Conservation (phyloP, 2,888 invertebrate genomes). For the Muschampia plurimacula region DNA sequence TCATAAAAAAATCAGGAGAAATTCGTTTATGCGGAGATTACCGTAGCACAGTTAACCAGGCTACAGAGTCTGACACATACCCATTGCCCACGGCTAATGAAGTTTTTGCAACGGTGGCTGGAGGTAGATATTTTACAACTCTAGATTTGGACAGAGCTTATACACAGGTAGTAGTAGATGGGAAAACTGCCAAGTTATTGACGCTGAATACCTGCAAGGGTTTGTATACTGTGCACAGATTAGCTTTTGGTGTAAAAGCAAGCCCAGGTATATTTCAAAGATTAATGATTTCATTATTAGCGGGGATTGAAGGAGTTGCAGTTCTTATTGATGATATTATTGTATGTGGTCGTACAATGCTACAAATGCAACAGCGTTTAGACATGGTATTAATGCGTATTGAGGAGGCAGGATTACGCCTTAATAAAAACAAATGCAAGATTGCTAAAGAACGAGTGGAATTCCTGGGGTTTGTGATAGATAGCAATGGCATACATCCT, state of each 20-base stretch:
- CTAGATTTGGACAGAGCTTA: conserved; percentile 43
- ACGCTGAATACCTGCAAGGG: conserved; percentile 46
- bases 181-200: conserved; percentile 41
- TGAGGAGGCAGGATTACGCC: conserved; percentile 41
- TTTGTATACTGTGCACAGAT: conserved; percentile 37
- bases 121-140: conserved; percentile 42
- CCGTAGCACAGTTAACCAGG: conserved; percentile 45
- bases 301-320: conserved; percentile 26
- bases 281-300: background rate
- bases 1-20: conserved; percentile 45
- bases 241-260: conserved; percentile 32
- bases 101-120: conserved; percentile 43
- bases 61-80: conserved; percentile 45
- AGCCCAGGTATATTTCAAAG: conserved; percentile 11
- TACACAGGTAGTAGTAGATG: conserved; percentile 41
- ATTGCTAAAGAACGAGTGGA: conserved; percentile 41
- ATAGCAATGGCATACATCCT: conserved; percentile 44
- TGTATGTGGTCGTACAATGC: conserved; percentile 40
- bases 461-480: conserved; percentile 48
- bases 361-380: conserved; percentile 36
- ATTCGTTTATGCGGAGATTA: conserved; percentile 47
- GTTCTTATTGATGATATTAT: conserved; percentile 49
- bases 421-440: conserved; percentile 44
- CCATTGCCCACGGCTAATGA: conserved; percentile 43
- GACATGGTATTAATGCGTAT: conserved; percentile 38